Base-by-base conservation (phyloP, 2,113 vertebrate species). In the Xiphorhynchus elegans region DNA sequence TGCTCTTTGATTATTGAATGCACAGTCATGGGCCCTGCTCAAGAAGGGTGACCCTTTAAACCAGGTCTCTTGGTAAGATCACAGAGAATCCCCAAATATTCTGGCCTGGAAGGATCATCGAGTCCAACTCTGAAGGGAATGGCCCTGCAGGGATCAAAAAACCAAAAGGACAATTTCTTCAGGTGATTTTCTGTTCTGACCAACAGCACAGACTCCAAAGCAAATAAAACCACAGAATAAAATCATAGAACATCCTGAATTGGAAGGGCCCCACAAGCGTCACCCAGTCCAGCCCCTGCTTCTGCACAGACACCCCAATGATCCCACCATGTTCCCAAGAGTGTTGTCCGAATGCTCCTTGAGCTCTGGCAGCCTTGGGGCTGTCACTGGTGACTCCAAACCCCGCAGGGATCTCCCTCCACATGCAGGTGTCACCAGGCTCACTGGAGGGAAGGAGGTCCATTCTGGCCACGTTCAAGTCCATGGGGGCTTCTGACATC, bases 261-360 rank as follows among this genome's bases (percentile, higher is more conserved):
- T 15, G 20, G 40, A 84, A 49, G 47, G 31, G 17, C 23, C 6
- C 17, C 35, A 17, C 31, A 42, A 28, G 40, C 35, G 49, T 13
- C 79, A 84, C 7, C 26, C 10, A 70, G 49, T 37, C 63, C 55
- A 55, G 1, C 4, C 9, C 29, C 40, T 21, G 46, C 28, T 23
- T 8, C 87, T 55, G 47, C 20, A 37, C 11, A 84, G 49, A 28
- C 7, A 70, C 6, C 37, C n/a, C 72, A 70, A 1, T 17, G 55
- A 56, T 28, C 31, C 25, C 56, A 56, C 49, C 25, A 31, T 9
- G 11, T 33, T 40, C 31, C 40, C 14, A 15, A 18, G 14, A 18
- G 17, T 1, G 0, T 11, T 69, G 40, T 28, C 35, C 63, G 56
- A 35, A 62, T 0, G 0, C 7, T 35, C 7, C 70, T 68, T 21